Evolutionary conservation across 2,888 invertebrate species (phyloP), one percentile per base, ranked within the genome.

Genomic region (Xestia xanthographa): DNA sequence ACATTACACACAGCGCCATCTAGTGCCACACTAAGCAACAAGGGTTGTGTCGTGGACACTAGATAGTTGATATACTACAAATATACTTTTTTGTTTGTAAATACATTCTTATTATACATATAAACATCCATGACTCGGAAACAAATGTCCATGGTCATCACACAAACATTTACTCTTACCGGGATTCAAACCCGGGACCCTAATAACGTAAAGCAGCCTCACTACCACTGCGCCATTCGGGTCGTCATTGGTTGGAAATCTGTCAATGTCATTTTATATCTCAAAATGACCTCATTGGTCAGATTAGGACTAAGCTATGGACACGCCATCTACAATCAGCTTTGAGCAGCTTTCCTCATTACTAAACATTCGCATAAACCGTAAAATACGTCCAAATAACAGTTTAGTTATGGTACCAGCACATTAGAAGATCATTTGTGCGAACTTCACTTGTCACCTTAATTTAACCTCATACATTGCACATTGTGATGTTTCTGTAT

Each of bases 401-500:
- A n/a, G 22, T 22, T 50, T 50, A 50, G 50, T 50, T 50, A 50
- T 11, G 22, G 11, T 20, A 48, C 45, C 45, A 34, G 4, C 34
- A 53, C 29, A 29, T 66, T 34, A 43, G 1, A n/a, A 43, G 41
- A 43, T 76, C 11, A 14, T 29, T 34, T n/a, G n/a, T 20, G 12
- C 20, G 48, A 77, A 38, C 26, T 34, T 22, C 63, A 43, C 26
- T 82, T 58, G 48, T 50, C 12, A 65, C 1, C 58, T 45, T 68
- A 66, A 41, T 14, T 67, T 68, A 78, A 50, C 26, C 43, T 34
- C 22, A 48, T 8, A 62, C 41, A 79, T 68, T 68, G 58, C 69
- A 78, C 38, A 43, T 71, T 70, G 80, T 80, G 53, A 80, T 79
- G 70, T 83, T 11, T 56, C 43, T 58, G 8, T 20, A 34, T 50